Base-by-base conservation (phyloP, 2,797 vertebrate genomes). In the Pseudomugil tenellus region DNA sequence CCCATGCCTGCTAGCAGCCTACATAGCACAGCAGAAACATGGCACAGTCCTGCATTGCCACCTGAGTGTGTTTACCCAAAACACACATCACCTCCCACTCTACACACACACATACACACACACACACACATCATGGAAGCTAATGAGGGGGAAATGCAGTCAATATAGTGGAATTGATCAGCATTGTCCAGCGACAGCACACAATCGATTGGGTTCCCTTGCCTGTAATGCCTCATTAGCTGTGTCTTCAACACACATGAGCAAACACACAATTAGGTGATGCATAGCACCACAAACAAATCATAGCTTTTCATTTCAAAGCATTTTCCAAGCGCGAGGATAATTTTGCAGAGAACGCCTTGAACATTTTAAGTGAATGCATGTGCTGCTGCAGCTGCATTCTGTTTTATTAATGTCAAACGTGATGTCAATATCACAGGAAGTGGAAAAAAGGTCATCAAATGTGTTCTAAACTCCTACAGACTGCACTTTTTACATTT, bases 21-120 rank as follows among this genome's bases (percentile, higher is more conserved):
- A 94, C 93, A 92, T 92, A 93, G 94, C 94, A 93, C 97, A 97
- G 96, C 95, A 94, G 96, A 95, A 95, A 95, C 94, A 94, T 96
- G 95, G 95, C 95, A 96, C 92, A 35, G 87, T 87, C 94, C 93
- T 71, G 69, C 63, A 62, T 76, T 52, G 82, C 88, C 87, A 89
- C 90, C 92, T 90, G 90, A 87, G 94, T 92, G 92, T 94, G 93
- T 95, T 96, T 92, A 95, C 93, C 91, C 91, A 95, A 86, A 95
- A 96, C 86, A 88, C 80, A 79, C 76, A 52, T 39, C 60, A 14
- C 63, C 81, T 21, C 61, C 62, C 46, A 70, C 63, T 0, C 57
- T 31, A 3, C 57, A 69, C 41, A 41, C 46, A 57, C 65, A 63
- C 51, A 70, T 58, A 68, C 73, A 73, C 58, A 77, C n/a, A n/a